A percentile compares a stretch with the other conserved stretches of the same genome.
Evolutionary conservation across 2,797 vertebrate genomes (phyloP).

Genomic region (Pygocentrus nattereri): DNA sequence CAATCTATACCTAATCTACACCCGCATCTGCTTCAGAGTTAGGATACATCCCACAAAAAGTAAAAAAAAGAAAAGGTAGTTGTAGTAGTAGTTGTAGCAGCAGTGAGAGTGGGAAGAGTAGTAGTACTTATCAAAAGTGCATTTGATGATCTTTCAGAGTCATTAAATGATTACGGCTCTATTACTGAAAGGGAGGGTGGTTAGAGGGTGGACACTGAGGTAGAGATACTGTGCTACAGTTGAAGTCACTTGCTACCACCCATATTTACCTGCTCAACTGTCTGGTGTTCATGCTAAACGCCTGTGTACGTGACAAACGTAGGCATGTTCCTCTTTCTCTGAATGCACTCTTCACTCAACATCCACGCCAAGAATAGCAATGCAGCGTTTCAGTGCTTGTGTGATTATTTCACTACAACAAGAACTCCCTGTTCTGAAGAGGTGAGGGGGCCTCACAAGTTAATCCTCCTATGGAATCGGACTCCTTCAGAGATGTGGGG

Average conservation of each 20-base stretch:
- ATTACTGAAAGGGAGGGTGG: neutral
- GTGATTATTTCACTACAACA: neutral
- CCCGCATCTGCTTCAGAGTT: too few species aligned
- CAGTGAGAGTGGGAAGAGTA: too few species aligned
- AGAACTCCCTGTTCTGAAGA: slow-evolving; percentile 31
- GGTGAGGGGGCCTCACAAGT: slow-evolving; percentile 49
- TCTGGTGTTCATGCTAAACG: neutral
- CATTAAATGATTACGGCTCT: neutral
- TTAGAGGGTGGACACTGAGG: neutral
- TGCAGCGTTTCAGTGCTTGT: neutral
- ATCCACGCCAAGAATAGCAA: neutral
- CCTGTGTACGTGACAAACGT: slow-evolving; percentile 11
- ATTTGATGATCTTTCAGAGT: too few species aligned
- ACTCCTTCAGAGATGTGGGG: slow-evolving; percentile 45
- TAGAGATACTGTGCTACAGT: slow-evolving; percentile 4
- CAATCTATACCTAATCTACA: too few species aligned
- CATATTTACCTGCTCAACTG: slow-evolving; percentile 48
- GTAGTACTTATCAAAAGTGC: too few species aligned
- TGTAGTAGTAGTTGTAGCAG: too few species aligned
- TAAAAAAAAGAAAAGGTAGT: too few species aligned
- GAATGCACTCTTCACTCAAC: neutral
- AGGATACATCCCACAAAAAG: too few species aligned
- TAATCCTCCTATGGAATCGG: slow-evolving; percentile 75
- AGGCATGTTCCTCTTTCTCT: slow-evolving; percentile 8
- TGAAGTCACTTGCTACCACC: slow-evolving; percentile 29